Base-by-base conservation (phyloP, 2,888 invertebrate genomes). In the Ennomos quercinarius region DNA sequence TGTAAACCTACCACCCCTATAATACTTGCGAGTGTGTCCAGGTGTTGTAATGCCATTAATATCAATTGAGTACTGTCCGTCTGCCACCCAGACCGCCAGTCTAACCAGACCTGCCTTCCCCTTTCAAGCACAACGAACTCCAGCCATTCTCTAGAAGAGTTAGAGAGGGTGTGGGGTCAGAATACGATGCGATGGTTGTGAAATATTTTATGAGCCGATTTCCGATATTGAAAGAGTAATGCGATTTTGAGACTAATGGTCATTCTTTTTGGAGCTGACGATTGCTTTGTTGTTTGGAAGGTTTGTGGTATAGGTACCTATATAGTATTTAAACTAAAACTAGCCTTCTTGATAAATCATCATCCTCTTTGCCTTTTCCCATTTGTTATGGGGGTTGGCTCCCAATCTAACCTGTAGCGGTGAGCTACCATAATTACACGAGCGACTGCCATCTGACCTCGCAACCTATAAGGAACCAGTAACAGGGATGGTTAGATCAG, bases 51-150 rank as follows among this genome's bases (percentile, higher is more conserved):
- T 70, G 74, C 82, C 88, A 89, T 91, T 91, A 89, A 91, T 91
- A 90, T 91, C 91, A 91, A 91, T 91, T 89, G 89, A 84, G 80
- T 83, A 83, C 69, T 88, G 87, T 84, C 91, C 88, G 83, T 84
- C 79, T 80, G 80, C 76, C 80, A 77, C 74, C 73, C 67, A 57
- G 50, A 59, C 62, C 38, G 58, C 89, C 86, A 81, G 48, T 56
- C 11, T 71, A 83, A 63, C 58, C 34, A 63, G 86, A 80, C 62
- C 80, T 66, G 8, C 74, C 68, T 43, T 71, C 58, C 77, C 79
- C 76, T 71, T 64, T 62, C 43, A 51, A 36, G 36, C 43, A 50
- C 46, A 54, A 69, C 66, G 66, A 53, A 52, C 39, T 61, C 34
- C 35, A 45, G 62, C 53, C 45, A 65, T 55, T 63, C 40, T 39